Evolutionary conservation across 2,113 vertebrate species (phyloP), one percentile per base, ranked within the genome.

Genomic region (Noturus placidus): DNA sequence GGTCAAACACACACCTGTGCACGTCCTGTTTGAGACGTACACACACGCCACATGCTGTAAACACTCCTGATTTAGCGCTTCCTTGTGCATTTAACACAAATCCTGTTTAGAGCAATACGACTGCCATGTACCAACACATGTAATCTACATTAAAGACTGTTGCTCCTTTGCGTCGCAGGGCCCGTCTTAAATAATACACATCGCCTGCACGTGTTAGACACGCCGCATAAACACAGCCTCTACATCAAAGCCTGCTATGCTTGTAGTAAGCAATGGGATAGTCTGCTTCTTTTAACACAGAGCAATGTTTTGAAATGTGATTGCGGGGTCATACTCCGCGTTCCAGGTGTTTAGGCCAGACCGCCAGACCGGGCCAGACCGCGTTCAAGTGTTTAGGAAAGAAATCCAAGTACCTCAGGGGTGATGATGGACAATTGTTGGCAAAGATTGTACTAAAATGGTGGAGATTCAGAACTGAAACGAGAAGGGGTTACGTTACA

Each of bases 1-100:
- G 4, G 4, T 22, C 78, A 38, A 15, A 33, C 38, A 27, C 81
- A 38, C 78, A 83, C 50, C 72, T 57, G 72, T 35, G 65, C 82
- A 80, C 78, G 85, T 88, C 46, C 30, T 5, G 42, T 83, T 50
- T 57, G 17, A 83, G 86, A 42, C 79, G 90, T 88, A 69, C 81
- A 90, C 87, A 90, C 83, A 91, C 33, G 56, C 27, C 82, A 87
- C 56, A 30, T 46, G 30, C 85, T 88, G 52, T 85, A 90, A 93
- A 91, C 92, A 86, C 42, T 11, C 30, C 90, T 91, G 91, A 94
- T 87, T 89, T 91, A 90, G 77, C 84, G 82, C 89, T 91, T 94
- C 91, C 91, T 92, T 90, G 83, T 86, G 88, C 67, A 46, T 77
- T 14, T 20, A 91, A 85, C 90, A 91, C 89, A 92, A 90, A 84